A percentile compares a stretch with the other conserved stretches of the same genome.
These are phyloP conservation scores for Gallinago paraguaiae DNA, from an alignment of 2,113 vertebrate genomes.

Conservation along the genomic window DNA sequence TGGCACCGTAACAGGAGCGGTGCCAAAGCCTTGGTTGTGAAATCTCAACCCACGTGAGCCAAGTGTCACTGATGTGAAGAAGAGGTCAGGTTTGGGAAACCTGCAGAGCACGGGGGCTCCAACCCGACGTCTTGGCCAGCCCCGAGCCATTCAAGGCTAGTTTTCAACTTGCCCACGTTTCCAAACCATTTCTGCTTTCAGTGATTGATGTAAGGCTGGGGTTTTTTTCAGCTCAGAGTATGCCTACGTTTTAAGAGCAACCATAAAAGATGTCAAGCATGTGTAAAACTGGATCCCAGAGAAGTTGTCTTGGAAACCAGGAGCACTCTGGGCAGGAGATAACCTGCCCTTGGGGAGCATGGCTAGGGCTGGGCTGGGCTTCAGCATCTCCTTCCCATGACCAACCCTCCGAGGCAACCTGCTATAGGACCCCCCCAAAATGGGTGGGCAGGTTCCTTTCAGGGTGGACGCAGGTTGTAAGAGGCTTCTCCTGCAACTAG, in stretches of 20 bases:
- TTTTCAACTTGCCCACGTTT: neutral
- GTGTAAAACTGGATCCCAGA: neutral
- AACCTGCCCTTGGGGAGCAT: too few relatives aligned
- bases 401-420: neutral
- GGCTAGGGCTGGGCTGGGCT: neutral
- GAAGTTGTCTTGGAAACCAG: neutral
- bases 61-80: neutral
- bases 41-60: neutral
- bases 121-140: neutral
- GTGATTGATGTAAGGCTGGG: neutral
- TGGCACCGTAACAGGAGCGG: neutral
- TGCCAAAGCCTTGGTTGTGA: constrained; percentile 23
- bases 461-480: too few relatives aligned
- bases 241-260: neutral
- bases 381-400: accelerated
- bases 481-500: neutral
- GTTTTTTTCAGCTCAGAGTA: neutral
- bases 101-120: neutral
- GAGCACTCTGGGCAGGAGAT: neutral
- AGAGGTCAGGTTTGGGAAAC: neutral
- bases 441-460: neutral
- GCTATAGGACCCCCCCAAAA: neutral
- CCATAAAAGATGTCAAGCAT: neutral
- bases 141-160: neutral
- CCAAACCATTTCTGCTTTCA: neutral